These are phyloP conservation scores for Salpingus planirostris DNA, from an alignment of 2,888 invertebrate species.

Conservation along the genomic window DNA sequence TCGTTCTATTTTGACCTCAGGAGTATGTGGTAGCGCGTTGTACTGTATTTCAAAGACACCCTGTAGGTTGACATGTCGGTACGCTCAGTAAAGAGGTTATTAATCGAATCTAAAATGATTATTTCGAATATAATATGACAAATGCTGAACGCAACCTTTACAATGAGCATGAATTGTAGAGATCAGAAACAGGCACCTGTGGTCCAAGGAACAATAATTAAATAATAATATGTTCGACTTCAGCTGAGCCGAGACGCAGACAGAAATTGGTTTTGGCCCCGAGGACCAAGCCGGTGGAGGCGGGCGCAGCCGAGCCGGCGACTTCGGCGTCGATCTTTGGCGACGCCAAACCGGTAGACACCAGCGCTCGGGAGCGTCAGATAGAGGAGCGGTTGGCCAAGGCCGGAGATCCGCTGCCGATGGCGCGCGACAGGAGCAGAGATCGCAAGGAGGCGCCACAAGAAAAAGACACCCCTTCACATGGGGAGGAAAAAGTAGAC, in stretches of 20 bases:
- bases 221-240: no score
- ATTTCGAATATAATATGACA: no score
- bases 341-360: constrained; percentile 92
- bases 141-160: no score
- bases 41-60: no score
- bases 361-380: constrained; percentile 79
- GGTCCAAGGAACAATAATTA: no score
- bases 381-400: constrained; percentile 81
- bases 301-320: constrained; percentile 44
- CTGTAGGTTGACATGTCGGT: no score
- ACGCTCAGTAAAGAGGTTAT: no score
- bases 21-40: no score
- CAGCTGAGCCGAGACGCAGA: constrained; percentile 55
- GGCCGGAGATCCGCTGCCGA: constrained; percentile 42
- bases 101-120: no score
- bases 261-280: constrained; percentile 75
- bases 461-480: constrained; percentile 1
- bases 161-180: no score
- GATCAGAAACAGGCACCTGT: no score
- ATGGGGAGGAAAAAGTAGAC: constrained; percentile 3
- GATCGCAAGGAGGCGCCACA: constrained; percentile 7
- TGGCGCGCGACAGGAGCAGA: constrained; percentile 8
- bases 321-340: constrained; percentile 77
- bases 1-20: no score
- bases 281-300: constrained; percentile 64